Evolutionary conservation across 1,140 invertebrate species (phyloP).

Genomic region (Zaprionus africanus): DNA sequence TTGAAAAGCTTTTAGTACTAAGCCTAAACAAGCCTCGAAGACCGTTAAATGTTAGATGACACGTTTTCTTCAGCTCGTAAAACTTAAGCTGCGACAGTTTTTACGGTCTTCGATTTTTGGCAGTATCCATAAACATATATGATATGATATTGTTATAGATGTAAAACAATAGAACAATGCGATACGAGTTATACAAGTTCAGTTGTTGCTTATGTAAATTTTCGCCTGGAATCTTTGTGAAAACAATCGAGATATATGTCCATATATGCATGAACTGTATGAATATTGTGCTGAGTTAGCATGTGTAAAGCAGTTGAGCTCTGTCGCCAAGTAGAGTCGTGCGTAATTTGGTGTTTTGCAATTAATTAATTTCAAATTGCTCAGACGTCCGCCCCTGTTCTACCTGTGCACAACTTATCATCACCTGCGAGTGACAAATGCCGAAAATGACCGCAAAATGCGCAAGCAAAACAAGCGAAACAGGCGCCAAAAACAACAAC

Average conservation of each 20-base stretch:
- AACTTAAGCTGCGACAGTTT: conserved; percentile 16
- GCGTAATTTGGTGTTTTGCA: conserved; percentile 80
- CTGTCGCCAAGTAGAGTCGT: conserved; percentile 49
- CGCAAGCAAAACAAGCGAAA: conserved; percentile 15
- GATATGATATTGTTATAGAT: conserved; percentile 15
- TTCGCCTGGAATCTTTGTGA: conserved; percentile 15
- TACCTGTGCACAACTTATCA: conserved; percentile 30
- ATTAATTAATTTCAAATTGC: conserved; percentile 67
- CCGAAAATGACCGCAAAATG: conserved; percentile 27
- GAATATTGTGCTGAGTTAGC: neutral
- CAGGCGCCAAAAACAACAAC: conserved; percentile 13
- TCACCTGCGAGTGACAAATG: conserved; percentile 52
- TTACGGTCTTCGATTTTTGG: neutral
- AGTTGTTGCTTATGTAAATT: conserved; percentile 38
- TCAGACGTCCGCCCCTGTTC: conserved; percentile 10
- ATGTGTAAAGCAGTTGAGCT: conserved; percentile 12
- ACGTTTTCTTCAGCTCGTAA: conserved; percentile 2
- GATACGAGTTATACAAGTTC: conserved; percentile 16
- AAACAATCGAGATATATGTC: conserved; percentile 13
- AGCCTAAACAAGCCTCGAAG: conserved; percentile 16
- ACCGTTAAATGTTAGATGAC: neutral
- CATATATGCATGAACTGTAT: neutral
- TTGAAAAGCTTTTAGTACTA: conserved; percentile 27
- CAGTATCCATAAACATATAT: neutral
- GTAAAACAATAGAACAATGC: conserved; percentile 14